A percentile compares a stretch with the other conserved stretches of the same genome.
Conservation (phyloP, 2,113 vertebrate species). For the Melozone crissalis region DNA sequence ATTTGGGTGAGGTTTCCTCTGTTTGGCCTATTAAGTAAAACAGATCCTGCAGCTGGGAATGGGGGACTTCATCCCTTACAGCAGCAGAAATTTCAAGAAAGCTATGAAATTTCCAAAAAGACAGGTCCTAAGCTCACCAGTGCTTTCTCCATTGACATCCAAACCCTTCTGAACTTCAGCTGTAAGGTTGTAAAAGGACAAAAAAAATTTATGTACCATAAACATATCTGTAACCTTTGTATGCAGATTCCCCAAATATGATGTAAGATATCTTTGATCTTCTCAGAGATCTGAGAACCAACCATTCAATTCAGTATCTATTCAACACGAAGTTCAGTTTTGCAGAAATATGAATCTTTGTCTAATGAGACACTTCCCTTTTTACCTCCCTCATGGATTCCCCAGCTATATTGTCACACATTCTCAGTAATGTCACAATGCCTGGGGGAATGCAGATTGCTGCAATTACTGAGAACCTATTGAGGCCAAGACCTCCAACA, state of each 20-base stretch:
- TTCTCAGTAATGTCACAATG: fast-evolving
- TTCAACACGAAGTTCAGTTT: neutral
- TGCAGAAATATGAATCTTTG: fast-evolving
- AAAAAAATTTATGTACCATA: neutral
- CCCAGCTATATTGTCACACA: neutral
- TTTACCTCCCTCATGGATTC: neutral
- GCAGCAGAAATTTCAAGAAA: neutral
- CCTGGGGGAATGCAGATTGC: neutral
- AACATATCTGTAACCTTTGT: neutral
- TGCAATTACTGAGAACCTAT: fast-evolving
- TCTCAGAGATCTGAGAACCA: neutral
- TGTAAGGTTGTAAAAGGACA: neutral
- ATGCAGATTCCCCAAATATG: neutral
- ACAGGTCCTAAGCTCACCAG: neutral
- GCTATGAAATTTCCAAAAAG: neutral
- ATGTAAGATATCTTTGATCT: neutral
- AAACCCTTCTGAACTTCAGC: neutral
- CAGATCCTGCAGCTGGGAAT: neutral
- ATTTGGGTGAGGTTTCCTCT: fast-evolving
- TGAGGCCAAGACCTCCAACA: neutral
- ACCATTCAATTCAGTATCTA: neutral
- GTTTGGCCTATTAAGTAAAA: neutral
- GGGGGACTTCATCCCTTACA: fast-evolving
- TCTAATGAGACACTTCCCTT: neutral
- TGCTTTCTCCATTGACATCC: neutral